These are phyloP conservation scores for Oceanites oceanicus DNA, from an alignment of 2,113 vertebrate genomes.

Conservation along the genomic window DNA sequence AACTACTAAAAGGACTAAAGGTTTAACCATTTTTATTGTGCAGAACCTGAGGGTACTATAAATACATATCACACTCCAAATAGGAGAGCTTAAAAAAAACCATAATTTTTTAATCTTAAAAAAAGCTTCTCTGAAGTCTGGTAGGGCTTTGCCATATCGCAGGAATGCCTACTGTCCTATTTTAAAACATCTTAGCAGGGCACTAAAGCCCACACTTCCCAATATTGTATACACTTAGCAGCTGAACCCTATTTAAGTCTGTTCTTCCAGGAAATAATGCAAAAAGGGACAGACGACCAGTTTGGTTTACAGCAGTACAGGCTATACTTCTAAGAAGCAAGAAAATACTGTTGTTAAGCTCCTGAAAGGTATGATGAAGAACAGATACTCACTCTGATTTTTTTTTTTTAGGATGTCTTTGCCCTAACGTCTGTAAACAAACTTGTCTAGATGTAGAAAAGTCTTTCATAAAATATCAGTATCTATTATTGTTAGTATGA, in stretches of 20 bases:
- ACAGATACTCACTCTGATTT: neutral
- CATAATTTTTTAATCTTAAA: conserved; percentile 69
- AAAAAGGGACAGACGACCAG: neutral
- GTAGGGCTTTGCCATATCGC: neutral
- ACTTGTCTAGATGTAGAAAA: neutral
- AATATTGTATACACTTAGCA: neutral
- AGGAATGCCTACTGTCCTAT: neutral
- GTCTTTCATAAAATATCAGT: neutral
- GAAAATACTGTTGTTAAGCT: neutral
- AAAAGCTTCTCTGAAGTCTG: conserved; percentile 25
- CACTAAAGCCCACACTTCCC: neutral
- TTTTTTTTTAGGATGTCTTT: neutral
- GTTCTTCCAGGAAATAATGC: neutral
- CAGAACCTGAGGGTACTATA: conserved; percentile 66
- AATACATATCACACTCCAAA: conserved; percentile 73
- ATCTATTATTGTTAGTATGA: neutral
- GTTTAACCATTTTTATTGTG: conserved; percentile 76
- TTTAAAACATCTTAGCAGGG: neutral
- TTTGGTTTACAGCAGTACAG: neutral
- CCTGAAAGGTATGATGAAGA: neutral
- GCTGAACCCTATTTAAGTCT: neutral
- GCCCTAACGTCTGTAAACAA: neutral
- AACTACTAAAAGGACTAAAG: conserved; percentile 81
- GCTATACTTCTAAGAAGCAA: neutral
- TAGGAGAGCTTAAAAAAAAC: conserved; percentile 66